phyloP scores from a whole-genome alignment of 2,797 vertebrate species.

The Molossus molossus region DNA sequence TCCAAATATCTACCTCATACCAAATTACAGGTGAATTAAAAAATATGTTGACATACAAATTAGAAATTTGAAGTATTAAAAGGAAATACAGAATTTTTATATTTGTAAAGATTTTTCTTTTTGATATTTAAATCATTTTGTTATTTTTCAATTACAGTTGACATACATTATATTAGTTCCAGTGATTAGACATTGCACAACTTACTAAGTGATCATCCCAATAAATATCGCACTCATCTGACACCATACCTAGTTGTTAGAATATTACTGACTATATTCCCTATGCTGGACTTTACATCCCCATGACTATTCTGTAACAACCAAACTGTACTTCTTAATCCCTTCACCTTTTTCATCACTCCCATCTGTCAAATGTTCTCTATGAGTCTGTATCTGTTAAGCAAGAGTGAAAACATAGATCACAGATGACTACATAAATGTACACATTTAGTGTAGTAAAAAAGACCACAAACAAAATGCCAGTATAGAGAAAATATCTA shows the following conservation, averaged over 20 bases:
- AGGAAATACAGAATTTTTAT: not conserved
- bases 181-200: not conserved
- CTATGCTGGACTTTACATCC: too few species aligned
- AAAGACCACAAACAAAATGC: not conserved
- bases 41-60: not conserved
- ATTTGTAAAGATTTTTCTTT: constrained; percentile 26
- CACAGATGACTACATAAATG: not conserved
- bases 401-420: constrained; percentile 9
- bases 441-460: not conserved
- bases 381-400: too few species aligned
- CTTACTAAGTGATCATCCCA: not conserved
- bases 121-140: not conserved
- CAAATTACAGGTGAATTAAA: not conserved
- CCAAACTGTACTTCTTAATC: too few species aligned
- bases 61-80: constrained; percentile 5
- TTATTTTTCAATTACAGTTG: not conserved
- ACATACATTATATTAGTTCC: not conserved
- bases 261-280: too few species aligned
- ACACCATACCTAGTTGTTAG: too few species aligned
- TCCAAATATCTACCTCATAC: not conserved
- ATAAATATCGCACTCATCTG: too few species aligned
- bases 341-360: too few species aligned
- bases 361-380: too few species aligned
- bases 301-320: too few species aligned
- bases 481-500: not conserved